A percentile compares a stretch with the other conserved stretches of the same genome.
Evolutionary conservation across 2,113 vertebrate species (phyloP).

Genomic region (Erythrolamprus reginae): DNA sequence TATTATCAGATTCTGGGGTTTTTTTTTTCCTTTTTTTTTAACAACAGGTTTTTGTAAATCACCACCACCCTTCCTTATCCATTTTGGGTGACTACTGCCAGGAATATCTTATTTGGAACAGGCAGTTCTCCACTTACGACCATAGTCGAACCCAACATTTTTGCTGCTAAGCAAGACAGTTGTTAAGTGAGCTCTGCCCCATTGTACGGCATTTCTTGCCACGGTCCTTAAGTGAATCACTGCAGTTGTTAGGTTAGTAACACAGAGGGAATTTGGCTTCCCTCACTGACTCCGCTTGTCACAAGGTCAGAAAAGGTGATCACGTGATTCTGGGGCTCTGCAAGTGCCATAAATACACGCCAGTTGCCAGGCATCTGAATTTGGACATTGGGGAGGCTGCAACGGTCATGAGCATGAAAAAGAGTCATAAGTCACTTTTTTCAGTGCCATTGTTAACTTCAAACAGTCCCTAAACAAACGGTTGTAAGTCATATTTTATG

Average conservation of each 20-base stretch:
- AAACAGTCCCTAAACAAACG: background rate
- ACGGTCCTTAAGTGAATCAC: background rate
- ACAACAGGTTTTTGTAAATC: background rate
- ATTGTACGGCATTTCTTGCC: background rate
- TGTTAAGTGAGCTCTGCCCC: background rate
- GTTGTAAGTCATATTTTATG: background rate
- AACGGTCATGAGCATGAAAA: background rate
- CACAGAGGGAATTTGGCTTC: background rate
- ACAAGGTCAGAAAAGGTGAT: background rate
- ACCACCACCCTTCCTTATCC: background rate
- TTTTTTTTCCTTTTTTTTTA: background rate
- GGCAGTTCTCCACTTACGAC: background rate
- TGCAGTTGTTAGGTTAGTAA: background rate
- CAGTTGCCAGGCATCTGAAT: background rate
- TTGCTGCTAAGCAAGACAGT: background rate
- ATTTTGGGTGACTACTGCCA: background rate
- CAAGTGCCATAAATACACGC: background rate
- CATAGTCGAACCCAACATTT: background rate
- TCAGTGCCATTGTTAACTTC: background rate
- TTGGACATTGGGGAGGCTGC: background rate
- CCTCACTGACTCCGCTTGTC: background rate
- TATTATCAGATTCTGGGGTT: no score
- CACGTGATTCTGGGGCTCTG: background rate
- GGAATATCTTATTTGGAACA: background rate
- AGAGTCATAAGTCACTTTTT: background rate